phyloP scores from a whole-genome alignment of 1,140 invertebrate genomes.

The Brachionus sp. region DNA sequence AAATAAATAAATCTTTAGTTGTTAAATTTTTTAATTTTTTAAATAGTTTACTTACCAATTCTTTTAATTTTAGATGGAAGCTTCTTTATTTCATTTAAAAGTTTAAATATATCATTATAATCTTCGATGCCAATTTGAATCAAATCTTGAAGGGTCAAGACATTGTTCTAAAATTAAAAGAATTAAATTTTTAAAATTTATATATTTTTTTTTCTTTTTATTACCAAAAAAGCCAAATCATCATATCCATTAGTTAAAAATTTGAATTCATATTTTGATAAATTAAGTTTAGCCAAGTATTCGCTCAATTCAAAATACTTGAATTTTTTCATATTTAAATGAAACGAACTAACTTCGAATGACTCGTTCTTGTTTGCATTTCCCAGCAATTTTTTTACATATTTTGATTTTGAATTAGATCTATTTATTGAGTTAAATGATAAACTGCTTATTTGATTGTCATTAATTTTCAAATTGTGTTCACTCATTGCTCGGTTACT shows the following conservation, averaged over 20 bases:
- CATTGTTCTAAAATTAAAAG: slow-evolving; percentile 1
- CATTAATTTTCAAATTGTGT: background rate
- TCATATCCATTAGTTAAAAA: slow-evolving; percentile 42
- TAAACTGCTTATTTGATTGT: background rate
- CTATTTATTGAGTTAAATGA: background rate
- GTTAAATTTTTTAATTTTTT: too few relatives aligned
- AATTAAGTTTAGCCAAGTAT: background rate
- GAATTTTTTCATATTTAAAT: slow-evolving; percentile 42
- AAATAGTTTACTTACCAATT: background rate
- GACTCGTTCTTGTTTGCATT: background rate
- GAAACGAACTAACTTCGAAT: background rate
- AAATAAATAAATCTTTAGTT: too few relatives aligned
- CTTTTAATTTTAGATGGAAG: background rate
- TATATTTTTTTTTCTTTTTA: background rate
- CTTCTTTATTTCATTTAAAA: slow-evolving; percentile 23
- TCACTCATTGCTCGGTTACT: background rate
- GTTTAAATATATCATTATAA: slow-evolving; percentile 27
- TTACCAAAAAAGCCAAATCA: slow-evolving; percentile 26
- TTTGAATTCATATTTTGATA: slow-evolving; percentile 41
- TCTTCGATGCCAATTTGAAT: slow-evolving; percentile 24
- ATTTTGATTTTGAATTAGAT: background rate
- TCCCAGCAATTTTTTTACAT: background rate
- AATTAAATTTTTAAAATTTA: background rate
- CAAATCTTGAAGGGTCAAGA: slow-evolving; percentile 15
- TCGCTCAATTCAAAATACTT: slow-evolving; percentile 31